Evolutionary conservation across 2,888 invertebrate genomes (phyloP), one percentile per base, ranked within the genome.

Genomic region (Empis stercorea): DNA sequence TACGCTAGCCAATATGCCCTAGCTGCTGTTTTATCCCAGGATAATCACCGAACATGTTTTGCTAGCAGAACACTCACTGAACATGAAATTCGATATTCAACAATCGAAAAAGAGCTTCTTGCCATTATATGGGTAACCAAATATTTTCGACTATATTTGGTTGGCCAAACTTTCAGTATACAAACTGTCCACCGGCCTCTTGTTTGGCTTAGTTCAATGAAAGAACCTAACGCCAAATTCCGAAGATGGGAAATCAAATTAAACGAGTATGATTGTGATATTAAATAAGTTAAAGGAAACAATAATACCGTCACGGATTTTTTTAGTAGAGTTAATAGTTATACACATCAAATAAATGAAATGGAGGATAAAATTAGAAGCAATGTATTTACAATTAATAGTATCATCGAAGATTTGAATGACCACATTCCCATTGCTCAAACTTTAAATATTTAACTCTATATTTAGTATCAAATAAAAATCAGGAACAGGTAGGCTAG

Each of bases 101-200:
- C 56, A 1, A 54, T 61, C 11, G 61, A 65, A 47, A 62, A 61
- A 32, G 62, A 64, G 52, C 43, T 62, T 5, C 30, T 61, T 38
- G 54, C 52, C 1, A 57, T 62, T 7, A 52, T 61, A 1, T 60
- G 56, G 57, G 59, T 57, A 1, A 50, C 53, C 1, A 60, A 61
- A 52, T 57, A 61, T 41, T 64, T 62, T 30, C 27, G 59, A 15
- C 60, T 59, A 1, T 63, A 63, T 17, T 13, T 65, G 4, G 61
- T 59, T 17, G 62, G 61, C 2, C 52, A 52, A 27, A 56, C 57
- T 45, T 66, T 68, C 27, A 57, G 46, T 0, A 62, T 68, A 1
- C 56, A 60, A 4, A 67, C 63, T 1, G 67, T 69, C 43, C 66
- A 68, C 46, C 51, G 59, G 44, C 63, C 64, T 1, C 45, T 66